Evolutionary conservation across 2,113 vertebrate genomes (phyloP).

Genomic region (Hiodon tergisus): DNA sequence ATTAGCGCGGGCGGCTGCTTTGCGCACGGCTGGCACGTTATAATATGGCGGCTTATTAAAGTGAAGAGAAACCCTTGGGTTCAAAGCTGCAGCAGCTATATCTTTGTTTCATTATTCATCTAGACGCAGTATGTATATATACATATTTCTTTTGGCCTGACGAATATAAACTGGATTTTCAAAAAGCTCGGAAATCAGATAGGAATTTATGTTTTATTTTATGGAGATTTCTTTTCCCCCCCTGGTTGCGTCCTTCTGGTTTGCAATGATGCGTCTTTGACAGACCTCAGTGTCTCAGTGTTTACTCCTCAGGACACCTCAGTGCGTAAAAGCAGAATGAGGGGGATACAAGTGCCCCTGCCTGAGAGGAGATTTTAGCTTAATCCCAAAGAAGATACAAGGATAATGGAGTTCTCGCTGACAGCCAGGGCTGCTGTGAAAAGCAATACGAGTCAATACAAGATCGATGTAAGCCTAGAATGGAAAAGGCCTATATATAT

Average conservation of each 20-base stretch:
- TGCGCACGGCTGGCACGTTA: not conserved
- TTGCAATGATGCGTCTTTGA: conserved; percentile 2
- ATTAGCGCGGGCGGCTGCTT: conserved; percentile 10
- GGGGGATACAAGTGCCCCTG: no score
- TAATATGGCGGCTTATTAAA: not conserved
- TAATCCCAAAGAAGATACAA: no score
- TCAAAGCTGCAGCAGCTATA: not conserved
- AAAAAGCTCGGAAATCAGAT: not conserved
- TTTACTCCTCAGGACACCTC: no score
- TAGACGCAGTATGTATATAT: not conserved
- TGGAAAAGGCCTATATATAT: no score
- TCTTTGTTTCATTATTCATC: conserved; percentile 22
- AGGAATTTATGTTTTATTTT: not conserved
- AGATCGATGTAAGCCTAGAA: no score
- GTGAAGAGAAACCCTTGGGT: not conserved
- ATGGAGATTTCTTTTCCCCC: conserved; percentile 5
- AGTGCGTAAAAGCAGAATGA: not conserved
- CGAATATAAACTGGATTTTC: conserved; percentile 13
- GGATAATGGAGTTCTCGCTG: no score
- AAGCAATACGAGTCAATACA: no score
- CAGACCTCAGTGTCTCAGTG: conserved; percentile 6
- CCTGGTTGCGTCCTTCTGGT: not conserved
- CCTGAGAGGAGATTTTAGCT: no score
- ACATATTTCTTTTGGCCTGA: conserved; percentile 2
- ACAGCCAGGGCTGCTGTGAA: no score